Base-by-base conservation (phyloP, 2,797 vertebrate species). In the Acanthiza pusilla region DNA sequence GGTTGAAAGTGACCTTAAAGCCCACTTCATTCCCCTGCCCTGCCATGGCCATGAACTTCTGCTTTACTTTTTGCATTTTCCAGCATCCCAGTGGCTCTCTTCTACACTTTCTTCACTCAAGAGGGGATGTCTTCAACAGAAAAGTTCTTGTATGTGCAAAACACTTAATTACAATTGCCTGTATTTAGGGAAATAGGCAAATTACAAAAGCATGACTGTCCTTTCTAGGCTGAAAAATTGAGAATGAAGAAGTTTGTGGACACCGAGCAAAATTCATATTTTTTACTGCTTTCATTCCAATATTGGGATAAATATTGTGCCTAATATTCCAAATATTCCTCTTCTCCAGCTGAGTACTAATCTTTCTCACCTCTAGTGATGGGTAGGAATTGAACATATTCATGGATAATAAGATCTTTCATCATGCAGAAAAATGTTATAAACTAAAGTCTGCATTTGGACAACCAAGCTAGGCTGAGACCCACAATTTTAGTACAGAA, bases 11-110 rank as follows among this genome's bases (percentile, higher is more conserved):
- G 10, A 32, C 16, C 12, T 48, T 32, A 42, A 55, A 61, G 1
- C 1, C 13, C 10, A 36, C 27, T 7, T 32, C 10, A 16, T 32
- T 68, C 18, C 48, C 2, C 2, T 10, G 20, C 45, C 2, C 12
- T 42, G 29, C 7, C 26, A 22, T 19, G 26, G 50, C 12, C 34
- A 71, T 13, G 47, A 14, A 62, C 2, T 63, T 87, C 7, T 78
- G 30, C 12, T 74, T 62, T 60, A 45, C 9, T 70, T 65, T 38
- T 72, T 20, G 29, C 13, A 15, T 77, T 62, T 76, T 36, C 12
- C 16, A 45, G 19, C 17, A 48, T 47, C n/a, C 13, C 32, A n/a
- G 17, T 40, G 12, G 1, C 9, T 74, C 16, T 71, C 3, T 50
- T 57, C 17, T 32, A 13, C 10, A 32, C 9, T 47, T 81, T 26